Evolutionary conservation across 2,888 invertebrate genomes (phyloP).

Genomic region (Drosophila setosimentum): DNA sequence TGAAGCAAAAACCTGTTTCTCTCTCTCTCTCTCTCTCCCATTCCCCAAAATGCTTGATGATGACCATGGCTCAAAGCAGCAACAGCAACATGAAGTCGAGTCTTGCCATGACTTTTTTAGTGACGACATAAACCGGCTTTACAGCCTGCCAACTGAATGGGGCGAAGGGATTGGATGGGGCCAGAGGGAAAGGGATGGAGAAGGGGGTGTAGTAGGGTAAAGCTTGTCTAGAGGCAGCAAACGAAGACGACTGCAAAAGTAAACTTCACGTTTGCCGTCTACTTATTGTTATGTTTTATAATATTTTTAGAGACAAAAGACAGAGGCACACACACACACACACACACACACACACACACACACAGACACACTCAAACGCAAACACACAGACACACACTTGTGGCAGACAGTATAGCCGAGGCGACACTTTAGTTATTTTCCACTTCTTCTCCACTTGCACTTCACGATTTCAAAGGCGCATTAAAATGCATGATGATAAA

Average conservation of each 20-base stretch:
- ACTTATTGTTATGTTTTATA: conserved; percentile 80
- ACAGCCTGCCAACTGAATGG: conserved; percentile 30
- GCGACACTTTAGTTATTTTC: conserved; percentile 79
- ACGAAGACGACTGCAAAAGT: conserved; percentile 40
- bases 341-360: conserved; percentile 20
- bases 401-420: conserved; percentile 45
- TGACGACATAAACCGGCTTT: conserved; percentile 79
- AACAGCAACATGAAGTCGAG: conserved; percentile 32
- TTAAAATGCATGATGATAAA: conserved; percentile 75
- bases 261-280: conserved; percentile 73
- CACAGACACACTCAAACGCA: neutral
- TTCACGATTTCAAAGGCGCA: conserved; percentile 78
- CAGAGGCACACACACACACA: conserved; percentile 33
- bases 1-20: conserved; percentile 10
- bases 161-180: neutral
- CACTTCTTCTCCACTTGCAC: conserved; percentile 73
- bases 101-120: conserved; percentile 62
- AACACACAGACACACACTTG: neutral
- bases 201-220: neutral
- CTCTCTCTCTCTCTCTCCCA: neutral
- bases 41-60: conserved; percentile 34
- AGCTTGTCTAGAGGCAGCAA: conserved; percentile 19
- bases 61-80: conserved; percentile 52
- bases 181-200: neutral
- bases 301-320: conserved; percentile 76